Conservation (phyloP, 2,888 invertebrate species). For the Pediacus dermestoides region DNA sequence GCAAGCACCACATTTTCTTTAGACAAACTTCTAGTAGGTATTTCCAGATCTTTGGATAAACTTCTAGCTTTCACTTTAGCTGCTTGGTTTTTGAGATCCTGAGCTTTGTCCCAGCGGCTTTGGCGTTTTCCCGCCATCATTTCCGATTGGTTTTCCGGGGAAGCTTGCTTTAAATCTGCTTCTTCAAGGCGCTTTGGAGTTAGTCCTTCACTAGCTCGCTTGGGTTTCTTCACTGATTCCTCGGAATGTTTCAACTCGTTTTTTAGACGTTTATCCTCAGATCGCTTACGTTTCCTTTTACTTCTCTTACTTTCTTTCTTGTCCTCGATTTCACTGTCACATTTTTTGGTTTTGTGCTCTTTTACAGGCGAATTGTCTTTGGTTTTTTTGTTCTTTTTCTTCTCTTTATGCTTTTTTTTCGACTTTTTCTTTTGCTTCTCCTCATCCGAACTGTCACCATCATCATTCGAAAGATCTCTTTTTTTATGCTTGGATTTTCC, state of each 20-base stretch:
- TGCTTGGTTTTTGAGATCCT: no score
- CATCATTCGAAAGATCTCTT: conserved; percentile 8
- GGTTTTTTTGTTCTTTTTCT: conserved; percentile 12
- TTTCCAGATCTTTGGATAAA: no score
- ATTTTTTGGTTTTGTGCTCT: conserved; percentile 12
- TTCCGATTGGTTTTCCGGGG: no score
- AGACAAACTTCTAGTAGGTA: no score
- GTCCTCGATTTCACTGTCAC: conserved; percentile 11
- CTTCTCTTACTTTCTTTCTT: conserved; percentile 13
- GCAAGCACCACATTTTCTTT: no score
- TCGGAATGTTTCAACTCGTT: conserved; percentile 20
- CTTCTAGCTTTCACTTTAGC: no score
- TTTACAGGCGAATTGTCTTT: conserved; percentile 8
- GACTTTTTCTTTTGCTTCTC: conserved; percentile 10
- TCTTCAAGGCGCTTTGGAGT: no score
- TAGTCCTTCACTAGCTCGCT: no score
- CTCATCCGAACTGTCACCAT: conserved; percentile 7
- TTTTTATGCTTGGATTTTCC: no score
- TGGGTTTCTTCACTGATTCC: conserved; percentile 14
- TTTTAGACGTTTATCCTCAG: conserved; percentile 27
- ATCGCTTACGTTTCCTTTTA: conserved; percentile 14
- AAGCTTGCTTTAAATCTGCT: no score
- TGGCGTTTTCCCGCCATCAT: no score
- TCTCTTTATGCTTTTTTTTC: conserved; percentile 9
- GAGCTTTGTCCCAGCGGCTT: no score